These are phyloP conservation scores for Strix uralensis DNA, from an alignment of 2,113 vertebrate species.

Conservation along the genomic window DNA sequence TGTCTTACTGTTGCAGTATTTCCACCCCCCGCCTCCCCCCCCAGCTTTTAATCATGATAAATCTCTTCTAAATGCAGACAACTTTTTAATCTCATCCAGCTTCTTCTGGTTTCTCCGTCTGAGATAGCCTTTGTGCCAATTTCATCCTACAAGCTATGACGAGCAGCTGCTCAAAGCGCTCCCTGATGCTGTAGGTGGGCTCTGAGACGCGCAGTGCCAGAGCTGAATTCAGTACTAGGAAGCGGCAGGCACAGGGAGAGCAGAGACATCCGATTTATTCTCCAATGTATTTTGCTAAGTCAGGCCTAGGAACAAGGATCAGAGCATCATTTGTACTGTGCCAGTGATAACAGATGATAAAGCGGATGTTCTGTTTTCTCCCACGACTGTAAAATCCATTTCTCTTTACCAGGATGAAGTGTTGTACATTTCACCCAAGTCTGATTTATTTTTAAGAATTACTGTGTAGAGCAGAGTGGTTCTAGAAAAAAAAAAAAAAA, in stretches of 20 bases:
- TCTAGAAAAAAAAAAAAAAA: neutral
- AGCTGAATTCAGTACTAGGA: constrained; percentile 27
- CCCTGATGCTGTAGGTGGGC: constrained; percentile 13
- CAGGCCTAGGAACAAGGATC: constrained; percentile 22
- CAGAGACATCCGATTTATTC: neutral
- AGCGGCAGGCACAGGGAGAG: constrained; percentile 10
- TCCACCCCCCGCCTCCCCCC: neutral
- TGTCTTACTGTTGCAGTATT: neutral
- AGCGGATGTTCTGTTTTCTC: neutral
- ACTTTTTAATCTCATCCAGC: constrained; percentile 35
- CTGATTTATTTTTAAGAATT: neutral
- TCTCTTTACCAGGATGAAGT: neutral
- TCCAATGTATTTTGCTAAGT: neutral
- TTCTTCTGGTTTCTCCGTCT: neutral
- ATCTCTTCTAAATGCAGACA: constrained; percentile 29
- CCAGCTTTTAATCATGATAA: constrained; percentile 1
- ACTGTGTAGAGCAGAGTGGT: neutral
- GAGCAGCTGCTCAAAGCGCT: constrained; percentile 22
- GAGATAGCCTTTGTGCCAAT: neutral
- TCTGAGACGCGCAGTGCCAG: neutral
- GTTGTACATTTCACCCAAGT: neutral
- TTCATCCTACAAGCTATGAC: neutral
- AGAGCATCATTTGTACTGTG: neutral
- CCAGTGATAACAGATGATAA: neutral
- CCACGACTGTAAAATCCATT: neutral